Evolutionary conservation across 2,797 vertebrate species (phyloP), one percentile per base, ranked within the genome.

Genomic region (Selene dorsalis): DNA sequence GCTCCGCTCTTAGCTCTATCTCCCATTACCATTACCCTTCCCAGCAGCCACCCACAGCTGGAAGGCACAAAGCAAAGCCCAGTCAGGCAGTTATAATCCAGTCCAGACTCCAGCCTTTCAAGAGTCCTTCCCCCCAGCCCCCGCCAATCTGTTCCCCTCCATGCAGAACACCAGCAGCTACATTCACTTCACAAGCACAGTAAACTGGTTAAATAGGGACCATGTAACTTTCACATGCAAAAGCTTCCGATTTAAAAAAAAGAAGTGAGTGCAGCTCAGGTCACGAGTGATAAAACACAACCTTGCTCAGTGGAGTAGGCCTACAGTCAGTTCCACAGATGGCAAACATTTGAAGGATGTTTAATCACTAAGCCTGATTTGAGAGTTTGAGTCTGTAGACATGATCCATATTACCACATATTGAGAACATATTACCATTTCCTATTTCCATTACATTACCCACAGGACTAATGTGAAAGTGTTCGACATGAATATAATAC

Each of bases 51-150:
- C 22, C 77, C 76, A 77, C 70, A 72, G 73, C 78, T 82, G 6
- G 1, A 60, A n/a, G 73, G 73, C 70, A 57, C 32, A 41, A 41
- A 41, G 39, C 69, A 65, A 52, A 39, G 75, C 74, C 43, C 77
- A 82, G 80, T 77, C 73, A 85, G 70, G 30, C 75, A 64, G 75
- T 30, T 67, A 38, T 77, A 82, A 82, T 89, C 73, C 69, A 77
- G 70, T 60, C 55, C 71, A 59, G 79, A 79, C 70, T 72, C 65
- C n/a, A 67, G 50, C 70, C 41, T 10, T 48, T 48, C 45, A 48
- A 20, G 4, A 32, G 66, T 57, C 47, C 47, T 24, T 48, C 58
- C 59, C 73, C 74, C 18, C 30, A 55, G 56, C 56, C 53, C 26
- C 60, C 56, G 48, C 26, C 60, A 75, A 47, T 80, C 72, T 80